Percentiles rank a stretch among this genome's conserved stretches.
Evolutionary conservation across 2,888 invertebrate species (phyloP).

Genomic region (Hemistola chrysoprasaria): DNA sequence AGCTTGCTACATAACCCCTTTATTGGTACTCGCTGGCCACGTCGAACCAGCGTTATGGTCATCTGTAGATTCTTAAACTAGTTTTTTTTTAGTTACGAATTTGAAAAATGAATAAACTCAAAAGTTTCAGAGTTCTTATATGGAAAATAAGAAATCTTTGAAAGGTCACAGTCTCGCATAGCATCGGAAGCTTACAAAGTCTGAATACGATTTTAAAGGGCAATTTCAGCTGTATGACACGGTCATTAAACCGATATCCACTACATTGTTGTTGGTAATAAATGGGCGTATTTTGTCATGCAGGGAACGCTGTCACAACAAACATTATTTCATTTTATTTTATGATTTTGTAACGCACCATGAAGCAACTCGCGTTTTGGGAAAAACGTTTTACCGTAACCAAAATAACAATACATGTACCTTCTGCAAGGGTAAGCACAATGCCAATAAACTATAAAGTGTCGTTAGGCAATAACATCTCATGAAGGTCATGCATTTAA

Average conservation of each 20-base stretch:
- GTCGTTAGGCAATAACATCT: slow-evolving; percentile 1
- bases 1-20: too few relatives aligned
- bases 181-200: slow-evolving; percentile 35
- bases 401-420: slow-evolving; percentile 46
- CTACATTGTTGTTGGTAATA: slow-evolving; percentile 75
- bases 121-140: too few relatives aligned
- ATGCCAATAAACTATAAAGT: slow-evolving; percentile 41
- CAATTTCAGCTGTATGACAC: slow-evolving; percentile 64
- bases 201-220: slow-evolving; percentile 51
- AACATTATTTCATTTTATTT: slow-evolving; percentile 76
- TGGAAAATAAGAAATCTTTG: too few relatives aligned
- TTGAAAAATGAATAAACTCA: too few relatives aligned
- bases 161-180: too few relatives aligned
- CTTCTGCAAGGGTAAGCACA: slow-evolving; percentile 40
- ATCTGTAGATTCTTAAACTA: too few relatives aligned
- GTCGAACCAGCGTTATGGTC: too few relatives aligned
- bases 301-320: slow-evolving; percentile 76
- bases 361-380: slow-evolving; percentile 68
- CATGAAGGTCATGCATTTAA: too few relatives aligned
- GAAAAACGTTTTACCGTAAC: slow-evolving; percentile 60
- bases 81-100: too few relatives aligned
- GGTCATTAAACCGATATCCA: slow-evolving; percentile 71
- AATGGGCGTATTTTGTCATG: slow-evolving; percentile 74
- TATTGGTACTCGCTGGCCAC: too few relatives aligned
- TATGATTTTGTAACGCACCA: slow-evolving; percentile 71